phyloP scores from a whole-genome alignment of 2,797 vertebrate genomes.

The Novumbra hubbsi region DNA sequence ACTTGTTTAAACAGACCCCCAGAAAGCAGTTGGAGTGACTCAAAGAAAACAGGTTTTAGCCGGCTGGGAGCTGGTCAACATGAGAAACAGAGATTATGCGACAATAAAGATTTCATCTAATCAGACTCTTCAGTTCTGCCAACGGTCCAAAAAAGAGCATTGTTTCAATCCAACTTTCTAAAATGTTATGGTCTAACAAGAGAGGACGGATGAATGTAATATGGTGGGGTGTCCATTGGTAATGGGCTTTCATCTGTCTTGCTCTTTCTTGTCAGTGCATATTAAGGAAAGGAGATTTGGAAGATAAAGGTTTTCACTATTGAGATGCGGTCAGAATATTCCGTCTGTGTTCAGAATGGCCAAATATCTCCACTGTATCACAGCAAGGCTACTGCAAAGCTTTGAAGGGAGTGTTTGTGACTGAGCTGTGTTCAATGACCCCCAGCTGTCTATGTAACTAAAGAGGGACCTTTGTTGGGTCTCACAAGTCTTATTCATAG shows the following conservation, averaged over 20 bases:
- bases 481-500: not conserved
- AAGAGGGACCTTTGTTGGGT: slow-evolving; percentile 5
- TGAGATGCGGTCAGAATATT: not conserved
- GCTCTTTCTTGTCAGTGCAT: not conserved
- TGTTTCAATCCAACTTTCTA: not conserved
- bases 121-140: not conserved
- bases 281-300: not conserved
- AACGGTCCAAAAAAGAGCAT: not conserved
- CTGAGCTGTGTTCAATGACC: not conserved
- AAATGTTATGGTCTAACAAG: not conserved
- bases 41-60: slow-evolving; percentile 13
- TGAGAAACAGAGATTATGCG: not conserved
- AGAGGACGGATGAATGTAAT: not conserved
- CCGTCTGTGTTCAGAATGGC: not conserved
- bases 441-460: not conserved
- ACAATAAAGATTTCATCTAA: not conserved
- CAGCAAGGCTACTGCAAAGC: slow-evolving; percentile 3
- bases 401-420: not conserved
- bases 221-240: not conserved
- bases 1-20: slow-evolving; percentile 9
- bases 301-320: not conserved
- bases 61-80: not conserved
- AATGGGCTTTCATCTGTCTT: not conserved
- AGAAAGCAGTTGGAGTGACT: not conserved
- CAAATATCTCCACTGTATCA: slow-evolving; percentile 5